Conservation (phyloP, 2,888 invertebrate genomes). For the Iphiclides podalirius region DNA sequence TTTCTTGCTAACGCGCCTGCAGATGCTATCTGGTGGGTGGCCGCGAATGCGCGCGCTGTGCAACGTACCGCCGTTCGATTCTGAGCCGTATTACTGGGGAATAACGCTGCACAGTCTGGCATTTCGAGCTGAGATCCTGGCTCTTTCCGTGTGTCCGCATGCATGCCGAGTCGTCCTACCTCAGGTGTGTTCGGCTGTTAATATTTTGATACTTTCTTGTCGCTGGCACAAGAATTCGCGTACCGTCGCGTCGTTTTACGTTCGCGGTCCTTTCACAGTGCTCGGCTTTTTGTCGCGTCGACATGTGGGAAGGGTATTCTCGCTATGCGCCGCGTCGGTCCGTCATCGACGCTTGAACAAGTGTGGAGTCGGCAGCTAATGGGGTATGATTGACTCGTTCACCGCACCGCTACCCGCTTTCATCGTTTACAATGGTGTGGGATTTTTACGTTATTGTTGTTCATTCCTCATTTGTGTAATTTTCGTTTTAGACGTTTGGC, state of each 20-base stretch:
- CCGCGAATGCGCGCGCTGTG: conserved; percentile 49
- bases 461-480: no score
- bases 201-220: conserved; percentile 78
- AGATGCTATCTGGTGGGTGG: conserved; percentile 62
- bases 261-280: conserved; percentile 38
- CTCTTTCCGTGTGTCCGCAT: conserved; percentile 67
- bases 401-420: no score
- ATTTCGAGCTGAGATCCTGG: conserved; percentile 17
- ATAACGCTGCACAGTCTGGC: conserved; percentile 29
- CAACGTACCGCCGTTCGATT: conserved; percentile 35
- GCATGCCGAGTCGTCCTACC: conserved; percentile 67
- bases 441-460: no score
- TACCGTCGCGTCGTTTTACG: conserved; percentile 39
- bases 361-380: not conserved
- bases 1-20: conserved; percentile 77
- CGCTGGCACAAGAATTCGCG: conserved; percentile 46
- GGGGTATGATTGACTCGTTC: not conserved
- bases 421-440: no score
- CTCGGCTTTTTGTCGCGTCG: conserved; percentile 35
- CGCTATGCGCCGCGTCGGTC: conserved; percentile 31
- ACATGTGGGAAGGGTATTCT: conserved; percentile 33
- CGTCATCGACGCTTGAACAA: not conserved
- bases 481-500: no score
- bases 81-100: conserved; percentile 34
- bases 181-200: conserved; percentile 75